These are phyloP conservation scores for Doryteuthis pealeii DNA, from an alignment of 1,140 invertebrate genomes.

Conservation along the genomic window DNA sequence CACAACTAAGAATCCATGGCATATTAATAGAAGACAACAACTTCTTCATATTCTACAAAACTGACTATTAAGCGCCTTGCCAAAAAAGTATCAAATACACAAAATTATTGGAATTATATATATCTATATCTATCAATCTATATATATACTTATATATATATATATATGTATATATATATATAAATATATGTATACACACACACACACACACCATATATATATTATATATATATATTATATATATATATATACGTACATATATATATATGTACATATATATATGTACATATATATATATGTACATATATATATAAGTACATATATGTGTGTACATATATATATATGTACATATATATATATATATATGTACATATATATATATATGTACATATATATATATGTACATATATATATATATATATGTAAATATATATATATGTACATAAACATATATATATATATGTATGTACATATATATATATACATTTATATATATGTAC, in stretches of 20 bases:
- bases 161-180: too few species aligned
- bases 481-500: too few species aligned
- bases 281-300: background rate
- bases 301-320: background rate
- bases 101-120: too few species aligned
- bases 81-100: too few species aligned
- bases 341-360: background rate
- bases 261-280: background rate
- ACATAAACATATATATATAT: background rate
- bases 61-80: too few species aligned
- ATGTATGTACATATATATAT: background rate
- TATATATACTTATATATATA: too few species aligned
- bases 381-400: background rate
- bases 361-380: background rate
- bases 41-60: too few species aligned
- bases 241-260: background rate
- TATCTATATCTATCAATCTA: too few species aligned
- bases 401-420: background rate
- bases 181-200: background rate
- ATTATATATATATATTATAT: background rate
- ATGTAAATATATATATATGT: background rate
- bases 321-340: background rate
- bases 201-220: too few species aligned
- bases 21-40: too few species aligned
- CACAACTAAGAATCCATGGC: too few species aligned